Base-by-base conservation (phyloP, 2,888 invertebrate genomes). In the Ariolimax columbianus region DNA sequence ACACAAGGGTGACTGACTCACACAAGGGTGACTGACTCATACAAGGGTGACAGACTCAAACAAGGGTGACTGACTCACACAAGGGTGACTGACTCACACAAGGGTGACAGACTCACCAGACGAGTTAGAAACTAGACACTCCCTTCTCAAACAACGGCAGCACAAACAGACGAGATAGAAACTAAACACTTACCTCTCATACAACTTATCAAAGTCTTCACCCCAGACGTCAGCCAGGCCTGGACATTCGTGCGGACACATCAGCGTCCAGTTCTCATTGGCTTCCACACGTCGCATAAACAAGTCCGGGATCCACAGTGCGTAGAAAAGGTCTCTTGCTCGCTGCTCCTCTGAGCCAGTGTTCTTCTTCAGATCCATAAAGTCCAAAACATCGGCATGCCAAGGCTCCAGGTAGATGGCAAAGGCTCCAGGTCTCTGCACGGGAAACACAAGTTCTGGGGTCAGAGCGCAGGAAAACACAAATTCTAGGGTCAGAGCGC, bases 351-450 rank as follows among this genome's bases (percentile, higher is more conserved):
- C 99, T 93, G 97, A 97, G 0, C 99, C 96, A 0, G 97, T 98
- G 93, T 99, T 99, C 94, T 98, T 99, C 93, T 97, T 97, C 79
- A 99, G 95, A 93, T 99, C 97, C 79, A 99, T 95, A 94, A 99
- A 99, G 86, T 98, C 98, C 93, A 98, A 97, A 86, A 99, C 95
- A 94, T 99, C 99, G 0, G 98, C 97, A 95, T 99, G 99, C 99
- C 99, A 99, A 0, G 99, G 99, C 94, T 99, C 99, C 81, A 99
- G 94, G 93, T 99, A 99, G 87, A 99, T 96, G 30, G 99, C 98
- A 95, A 99, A 98, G 4, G 99, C 99, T 36, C 99, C 99, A 1
- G 99, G 99, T 87, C 99, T 95, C 95, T 96, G 91, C 55, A 55
- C 9, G 23, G 23, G 11, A 3, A 55, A 55, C 3, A 55, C 6